phyloP scores from a whole-genome alignment of 2,888 invertebrate genomes.

The Psococerastis gibbosa region DNA sequence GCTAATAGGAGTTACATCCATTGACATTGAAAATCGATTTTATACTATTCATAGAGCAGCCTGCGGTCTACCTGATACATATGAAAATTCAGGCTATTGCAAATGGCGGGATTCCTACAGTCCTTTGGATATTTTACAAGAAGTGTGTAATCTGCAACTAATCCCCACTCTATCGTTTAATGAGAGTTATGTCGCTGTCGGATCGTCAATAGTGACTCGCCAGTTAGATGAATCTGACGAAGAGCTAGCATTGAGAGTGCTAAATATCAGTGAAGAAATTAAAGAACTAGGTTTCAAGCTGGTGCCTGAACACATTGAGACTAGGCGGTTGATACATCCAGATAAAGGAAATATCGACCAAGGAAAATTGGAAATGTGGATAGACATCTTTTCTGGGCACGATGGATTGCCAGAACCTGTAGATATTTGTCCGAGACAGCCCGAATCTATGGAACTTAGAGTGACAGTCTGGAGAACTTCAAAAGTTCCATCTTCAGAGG shows the following conservation, averaged over 20 bases:
- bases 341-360: constrained; percentile 54
- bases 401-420: constrained; percentile 46
- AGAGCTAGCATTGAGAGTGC: constrained; percentile 50
- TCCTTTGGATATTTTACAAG: constrained; percentile 51
- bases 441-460: constrained; percentile 46
- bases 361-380: constrained; percentile 77
- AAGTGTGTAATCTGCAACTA: constrained; percentile 47
- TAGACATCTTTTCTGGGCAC: constrained; percentile 58
- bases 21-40: constrained; percentile 76
- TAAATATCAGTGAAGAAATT: constrained; percentile 56
- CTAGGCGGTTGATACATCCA: constrained; percentile 54
- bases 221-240: constrained; percentile 39
- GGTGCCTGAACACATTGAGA: constrained; percentile 86
- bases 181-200: constrained; percentile 33
- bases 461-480: constrained; percentile 44
- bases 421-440: constrained; percentile 54
- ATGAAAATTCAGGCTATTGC: constrained; percentile 43
- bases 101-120: constrained; percentile 57
- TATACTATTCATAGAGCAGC: constrained; percentile 59
- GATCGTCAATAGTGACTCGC: constrained; percentile 20
- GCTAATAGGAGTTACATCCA: constrained; percentile 62
- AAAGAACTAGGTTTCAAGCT: constrained; percentile 56
- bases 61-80: constrained; percentile 55
- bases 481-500: constrained; percentile 49
- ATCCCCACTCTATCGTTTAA: constrained; percentile 35